These are phyloP conservation scores for Gymnosoma rotundatum DNA, from an alignment of 2,888 invertebrate species.

Conservation along the genomic window DNA sequence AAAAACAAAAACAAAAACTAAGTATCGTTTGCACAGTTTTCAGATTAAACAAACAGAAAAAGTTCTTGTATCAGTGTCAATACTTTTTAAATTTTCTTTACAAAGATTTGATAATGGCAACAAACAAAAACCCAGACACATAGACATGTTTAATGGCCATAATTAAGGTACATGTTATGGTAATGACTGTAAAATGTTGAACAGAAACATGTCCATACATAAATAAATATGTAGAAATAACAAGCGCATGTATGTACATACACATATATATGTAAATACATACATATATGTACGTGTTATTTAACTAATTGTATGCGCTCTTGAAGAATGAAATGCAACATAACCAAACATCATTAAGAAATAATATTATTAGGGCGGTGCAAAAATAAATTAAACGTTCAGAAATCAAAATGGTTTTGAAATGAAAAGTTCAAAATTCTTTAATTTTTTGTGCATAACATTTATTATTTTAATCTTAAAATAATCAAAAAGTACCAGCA, in stretches of 20 bases:
- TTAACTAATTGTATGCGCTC: background rate
- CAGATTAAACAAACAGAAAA: too few species aligned
- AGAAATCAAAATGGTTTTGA: too few species aligned
- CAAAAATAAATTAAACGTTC: too few species aligned
- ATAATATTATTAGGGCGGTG: too few species aligned
- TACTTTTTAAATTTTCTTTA: constrained; percentile 26
- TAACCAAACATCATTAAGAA: background rate
- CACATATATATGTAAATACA: too few species aligned
- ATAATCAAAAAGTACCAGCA: too few species aligned
- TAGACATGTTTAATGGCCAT: constrained; percentile 56
- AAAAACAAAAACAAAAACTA: too few species aligned
- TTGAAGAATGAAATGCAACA: background rate
- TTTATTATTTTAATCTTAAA: too few species aligned
- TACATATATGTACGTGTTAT: background rate
- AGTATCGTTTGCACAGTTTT: too few species aligned
- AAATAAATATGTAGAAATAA: constrained; percentile 15
- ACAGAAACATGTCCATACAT: constrained; percentile 14
- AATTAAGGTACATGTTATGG: constrained; percentile 51
- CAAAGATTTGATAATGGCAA: constrained; percentile 49
- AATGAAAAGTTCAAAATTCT: too few species aligned
- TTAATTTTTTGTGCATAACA: too few species aligned
- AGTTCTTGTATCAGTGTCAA: constrained; percentile 26
- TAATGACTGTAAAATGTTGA: background rate
- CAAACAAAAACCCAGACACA: constrained; percentile 49
- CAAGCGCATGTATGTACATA: background rate